A percentile compares a stretch with the other conserved stretches of the same genome.
These are phyloP conservation scores for Euglossa dilemma DNA, from an alignment of 1,140 invertebrate species.

Conservation along the genomic window DNA sequence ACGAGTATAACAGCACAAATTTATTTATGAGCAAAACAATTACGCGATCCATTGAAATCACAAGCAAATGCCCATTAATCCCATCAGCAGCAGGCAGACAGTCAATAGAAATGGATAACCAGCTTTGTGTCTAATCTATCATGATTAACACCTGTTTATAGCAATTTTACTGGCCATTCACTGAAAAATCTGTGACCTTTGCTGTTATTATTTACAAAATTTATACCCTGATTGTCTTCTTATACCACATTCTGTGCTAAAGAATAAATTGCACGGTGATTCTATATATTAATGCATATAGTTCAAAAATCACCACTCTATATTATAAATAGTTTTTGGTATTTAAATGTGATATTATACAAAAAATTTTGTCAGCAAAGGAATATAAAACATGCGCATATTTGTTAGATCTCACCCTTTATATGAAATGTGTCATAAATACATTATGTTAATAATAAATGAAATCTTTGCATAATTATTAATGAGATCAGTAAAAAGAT, in stretches of 20 bases:
- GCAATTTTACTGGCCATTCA: constrained; percentile 29
- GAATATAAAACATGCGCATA: constrained; percentile 64
- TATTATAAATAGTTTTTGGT: constrained; percentile 3
- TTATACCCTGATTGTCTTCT: constrained; percentile 22
- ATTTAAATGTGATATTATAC: constrained; percentile 12
- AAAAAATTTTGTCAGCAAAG: constrained; percentile 35
- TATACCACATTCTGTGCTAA: constrained; percentile 37
- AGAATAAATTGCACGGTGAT: constrained; percentile 19
- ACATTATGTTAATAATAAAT: constrained; percentile 59
- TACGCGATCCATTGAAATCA: constrained; percentile 37
- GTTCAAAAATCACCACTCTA: constrained; percentile 19
- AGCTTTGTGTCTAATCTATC: constrained; percentile 43
- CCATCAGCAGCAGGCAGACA: constrained; percentile 68
- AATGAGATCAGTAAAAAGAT: constrained; percentile 54
- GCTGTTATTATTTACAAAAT: constrained; percentile 11
- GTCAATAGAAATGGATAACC: constrained; percentile 58
- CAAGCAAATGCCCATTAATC: constrained; percentile 48
- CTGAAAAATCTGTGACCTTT: constrained; percentile 7
- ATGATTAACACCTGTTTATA: constrained; percentile 16
- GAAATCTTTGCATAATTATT: constrained; percentile 56
- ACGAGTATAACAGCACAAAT: constrained; percentile 44
- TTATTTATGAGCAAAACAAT: constrained; percentile 41
- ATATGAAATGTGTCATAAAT: constrained; percentile 52
- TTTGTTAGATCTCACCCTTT: constrained; percentile 68
- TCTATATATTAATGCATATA: constrained; percentile 29